These are phyloP conservation scores for Ctenodactylus gundi DNA, from an alignment of 2,113 vertebrate genomes.

Conservation along the genomic window DNA sequence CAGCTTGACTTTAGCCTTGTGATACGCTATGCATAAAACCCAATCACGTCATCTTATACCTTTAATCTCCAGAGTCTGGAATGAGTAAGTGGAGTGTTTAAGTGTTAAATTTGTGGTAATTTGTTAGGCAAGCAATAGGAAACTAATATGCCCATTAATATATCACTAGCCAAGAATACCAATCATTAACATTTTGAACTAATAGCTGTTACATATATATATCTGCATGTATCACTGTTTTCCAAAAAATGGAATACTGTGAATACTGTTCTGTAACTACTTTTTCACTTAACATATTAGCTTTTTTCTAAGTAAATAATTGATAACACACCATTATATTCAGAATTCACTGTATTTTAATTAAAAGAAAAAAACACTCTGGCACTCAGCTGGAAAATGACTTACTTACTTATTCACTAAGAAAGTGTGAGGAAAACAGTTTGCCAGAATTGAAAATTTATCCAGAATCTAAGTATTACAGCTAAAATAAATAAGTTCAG, in stretches of 20 bases:
- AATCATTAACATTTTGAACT: background rate
- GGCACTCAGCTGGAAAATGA: conserved; percentile 23
- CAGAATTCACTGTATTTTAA: background rate
- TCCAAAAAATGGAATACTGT: background rate
- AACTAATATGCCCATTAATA: background rate
- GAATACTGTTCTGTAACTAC: background rate
- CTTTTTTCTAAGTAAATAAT: conserved; percentile 8
- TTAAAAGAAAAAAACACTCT: background rate
- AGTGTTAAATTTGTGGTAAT: background rate
- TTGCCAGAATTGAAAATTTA: background rate
- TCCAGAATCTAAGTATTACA: background rate
- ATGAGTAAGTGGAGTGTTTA: background rate
- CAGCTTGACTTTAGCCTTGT: background rate
- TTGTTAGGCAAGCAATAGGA: background rate
- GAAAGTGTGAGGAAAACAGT: background rate
- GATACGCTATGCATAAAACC: background rate
- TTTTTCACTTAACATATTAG: conserved; percentile 32
- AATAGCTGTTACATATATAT: background rate
- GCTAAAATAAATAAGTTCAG: background rate
- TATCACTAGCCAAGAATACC: background rate
- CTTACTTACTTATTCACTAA: background rate
- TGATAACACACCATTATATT: background rate
- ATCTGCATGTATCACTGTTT: background rate
- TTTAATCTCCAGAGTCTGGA: background rate
- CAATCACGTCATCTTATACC: background rate